Evolutionary conservation across 1,140 invertebrate genomes (phyloP), one percentile per base, ranked within the genome.

Genomic region (Cotesia glomerata): DNA sequence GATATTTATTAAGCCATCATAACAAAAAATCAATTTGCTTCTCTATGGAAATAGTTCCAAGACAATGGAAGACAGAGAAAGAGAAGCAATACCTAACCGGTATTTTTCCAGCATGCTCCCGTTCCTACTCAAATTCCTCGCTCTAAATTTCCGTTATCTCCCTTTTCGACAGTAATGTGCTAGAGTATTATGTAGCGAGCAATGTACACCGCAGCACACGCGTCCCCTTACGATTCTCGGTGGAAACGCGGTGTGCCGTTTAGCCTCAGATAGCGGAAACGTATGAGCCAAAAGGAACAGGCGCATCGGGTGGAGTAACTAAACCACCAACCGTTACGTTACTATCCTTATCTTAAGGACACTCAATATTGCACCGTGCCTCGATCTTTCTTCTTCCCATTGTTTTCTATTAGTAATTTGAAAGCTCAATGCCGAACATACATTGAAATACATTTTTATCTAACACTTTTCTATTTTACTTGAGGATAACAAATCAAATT

Each of bases 321-420:
- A 26, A 45, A 45, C 39, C 39, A 9, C 7, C 39, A 45, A 45
- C 39, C 39, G 79, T 35, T 34, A 62, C 4, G n/a, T n/a, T 32
- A 35, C 77, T 78, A 80, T 76, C 82, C 82, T 85, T 85, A 85
- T 85, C 84, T 85, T 84, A 84, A 85, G 83, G 84, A 82, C 82
- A 85, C 84, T 85, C 84, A 85, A 85, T 85, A 85, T 3, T 26
- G 82, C 82, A 45, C 39, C 39, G 39, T 7, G 11, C 39, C 39
- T 9, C 39, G 39, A 45, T 9, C 11, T 45, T 45, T 11, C 39
- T 45, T 45, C 7, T 45, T 45, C 39, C 39, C 39, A 45, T 45
- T 45, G 39, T 45, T 45, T 45, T 45, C 7, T 45, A 45, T 45
- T 45, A 45, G 39, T 45, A 45, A 45, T 45, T 45, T 45, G 1